A percentile compares a stretch with the other conserved stretches of the same genome.
These are phyloP conservation scores for Aquatica leii DNA, from an alignment of 2,888 invertebrate species.

Conservation along the genomic window DNA sequence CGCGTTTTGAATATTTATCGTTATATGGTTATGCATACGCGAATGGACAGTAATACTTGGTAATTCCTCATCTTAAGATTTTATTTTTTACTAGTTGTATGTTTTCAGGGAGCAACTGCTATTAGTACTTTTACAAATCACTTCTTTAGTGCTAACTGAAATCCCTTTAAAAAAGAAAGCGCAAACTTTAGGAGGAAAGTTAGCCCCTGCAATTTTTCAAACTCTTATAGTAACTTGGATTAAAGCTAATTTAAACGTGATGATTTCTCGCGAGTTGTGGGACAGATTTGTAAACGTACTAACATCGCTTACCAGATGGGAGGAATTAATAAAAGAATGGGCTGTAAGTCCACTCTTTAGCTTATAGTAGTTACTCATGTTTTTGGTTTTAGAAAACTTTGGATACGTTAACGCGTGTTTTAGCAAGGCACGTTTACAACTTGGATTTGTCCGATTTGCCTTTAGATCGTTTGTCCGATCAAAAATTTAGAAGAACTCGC, in stretches of 20 bases:
- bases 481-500: conserved; percentile 71
- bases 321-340: conserved; percentile 95
- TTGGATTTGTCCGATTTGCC: conserved; percentile 90
- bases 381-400: conserved; percentile 80
- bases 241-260: conserved; percentile 93
- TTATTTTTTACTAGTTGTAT: too few species aligned
- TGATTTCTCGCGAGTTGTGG: conserved; percentile 89
- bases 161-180: conserved; percentile 79
- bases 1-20: conserved; percentile 95
- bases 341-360: conserved; percentile 72
- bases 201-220: conserved; percentile 88
- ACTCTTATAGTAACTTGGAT: conserved; percentile 98
- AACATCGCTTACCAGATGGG: conserved; percentile 90
- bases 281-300: conserved; percentile 90
- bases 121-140: conserved; percentile 88
- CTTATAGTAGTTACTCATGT: background rate
- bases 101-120: conserved; percentile 85
- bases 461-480: conserved; percentile 79
- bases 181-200: conserved; percentile 78
- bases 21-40: conserved; percentile 96
- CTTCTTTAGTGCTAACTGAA: conserved; percentile 86
- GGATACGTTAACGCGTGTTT: conserved; percentile 93
- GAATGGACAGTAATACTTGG: conserved; percentile 93
- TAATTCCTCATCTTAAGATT: conserved; percentile 63
- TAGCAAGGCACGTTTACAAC: conserved; percentile 94